Base-by-base conservation (phyloP, 1,140 invertebrate species). In the Drosophila quadrilineata region DNA sequence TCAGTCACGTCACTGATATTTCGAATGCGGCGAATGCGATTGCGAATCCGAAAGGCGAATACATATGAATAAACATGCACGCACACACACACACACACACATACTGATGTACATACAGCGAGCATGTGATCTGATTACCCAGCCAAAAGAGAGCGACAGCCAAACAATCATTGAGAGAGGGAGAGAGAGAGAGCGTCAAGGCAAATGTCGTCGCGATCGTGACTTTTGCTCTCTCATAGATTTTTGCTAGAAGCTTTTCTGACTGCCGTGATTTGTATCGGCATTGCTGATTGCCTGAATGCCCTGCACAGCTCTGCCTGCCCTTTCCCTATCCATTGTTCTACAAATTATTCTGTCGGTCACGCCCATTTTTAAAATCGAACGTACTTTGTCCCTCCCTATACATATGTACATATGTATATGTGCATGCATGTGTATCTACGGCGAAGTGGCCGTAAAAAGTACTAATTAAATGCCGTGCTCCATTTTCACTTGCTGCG, bases 81-180 rank as follows among this genome's bases (percentile, higher is more conserved):
- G n/a, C n/a, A n/a, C n/a, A n/a, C n/a, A n/a, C n/a, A n/a, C n/a
- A n/a, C n/a, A n/a, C n/a, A n/a, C n/a, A n/a, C n/a, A n/a, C n/a
- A n/a, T n/a, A n/a, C n/a, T n/a, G n/a, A n/a, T n/a, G n/a, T n/a
- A n/a, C n/a, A n/a, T n/a, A n/a, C n/a, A n/a, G 26, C 10, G 36
- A 74, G 50, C 77, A 80, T 80, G 76, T 80, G 76, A 80, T 82
- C 72, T 36, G 67, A 72, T 71, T 71, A 67, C 29, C 26, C 16
- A 16, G 46, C 16, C 16, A 9, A 21, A n/a, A 28, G 49, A 40
- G 24, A 33, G 24, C 6, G 29, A 35, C 9, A 41, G 53, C 14
- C 3, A 22, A 8, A 26, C n/a, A 28, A 6, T 2, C 9, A 21
- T 6, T 16, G 5, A 3, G 21, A 38, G 43, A 40, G 33, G 3